phyloP scores from a whole-genome alignment of 2,113 vertebrate species.

The Casuarius casuarius region DNA sequence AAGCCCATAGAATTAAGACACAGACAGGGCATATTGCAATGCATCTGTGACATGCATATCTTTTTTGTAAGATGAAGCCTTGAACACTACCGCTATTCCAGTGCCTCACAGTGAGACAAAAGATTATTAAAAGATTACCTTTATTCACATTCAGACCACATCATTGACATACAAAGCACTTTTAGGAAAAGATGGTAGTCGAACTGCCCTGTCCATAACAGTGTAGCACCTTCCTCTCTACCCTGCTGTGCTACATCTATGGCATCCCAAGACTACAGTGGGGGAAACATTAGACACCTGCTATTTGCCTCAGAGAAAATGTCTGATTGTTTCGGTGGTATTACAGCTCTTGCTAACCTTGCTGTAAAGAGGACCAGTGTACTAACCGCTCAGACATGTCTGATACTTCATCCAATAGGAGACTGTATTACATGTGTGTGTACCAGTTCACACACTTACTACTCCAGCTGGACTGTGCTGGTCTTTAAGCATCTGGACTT shows the following conservation, averaged over 20 bases:
- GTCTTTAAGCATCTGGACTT: background rate
- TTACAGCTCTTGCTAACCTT: background rate
- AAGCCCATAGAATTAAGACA: slow-evolving; percentile 2
- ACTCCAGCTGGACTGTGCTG: background rate
- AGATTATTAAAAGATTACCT: background rate
- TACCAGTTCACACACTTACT: background rate
- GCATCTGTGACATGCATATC: background rate
- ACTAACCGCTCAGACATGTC: background rate
- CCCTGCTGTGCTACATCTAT: fast-evolving
- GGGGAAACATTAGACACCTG: background rate
- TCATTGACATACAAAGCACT: background rate
- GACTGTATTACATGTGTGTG: background rate
- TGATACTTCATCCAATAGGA: background rate
- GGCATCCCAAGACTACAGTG: background rate
- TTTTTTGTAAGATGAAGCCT: slow-evolving; percentile 8
- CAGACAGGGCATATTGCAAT: background rate
- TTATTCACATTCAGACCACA: background rate
- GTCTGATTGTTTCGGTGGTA: background rate
- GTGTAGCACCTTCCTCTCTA: background rate
- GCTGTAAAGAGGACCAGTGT: background rate
- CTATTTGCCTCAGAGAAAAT: background rate
- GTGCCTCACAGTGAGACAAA: background rate
- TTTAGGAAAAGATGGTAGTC: background rate
- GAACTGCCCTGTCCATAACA: background rate
- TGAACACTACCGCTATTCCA: background rate